A percentile compares a stretch with the other conserved stretches of the same genome.
These are phyloP conservation scores for Pheosia gnoma DNA, from an alignment of 2,888 invertebrate genomes.

Conservation along the genomic window DNA sequence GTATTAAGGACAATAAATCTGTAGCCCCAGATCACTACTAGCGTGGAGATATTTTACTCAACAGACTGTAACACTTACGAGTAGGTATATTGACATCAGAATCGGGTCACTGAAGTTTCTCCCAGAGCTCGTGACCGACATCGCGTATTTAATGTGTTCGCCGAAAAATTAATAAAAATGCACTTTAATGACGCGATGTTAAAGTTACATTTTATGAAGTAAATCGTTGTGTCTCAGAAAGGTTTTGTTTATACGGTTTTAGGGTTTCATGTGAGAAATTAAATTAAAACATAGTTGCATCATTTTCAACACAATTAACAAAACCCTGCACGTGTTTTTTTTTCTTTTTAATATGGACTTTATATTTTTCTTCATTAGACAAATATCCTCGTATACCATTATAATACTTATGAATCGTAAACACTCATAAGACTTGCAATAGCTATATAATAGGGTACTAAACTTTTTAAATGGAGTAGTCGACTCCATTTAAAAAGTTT, in stretches of 20 bases:
- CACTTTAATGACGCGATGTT: fast-evolving
- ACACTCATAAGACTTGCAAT: too few species aligned
- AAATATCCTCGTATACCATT: too few species aligned
- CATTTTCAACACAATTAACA: too few species aligned
- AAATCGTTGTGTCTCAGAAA: background rate
- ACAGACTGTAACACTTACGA: constrained; percentile 24
- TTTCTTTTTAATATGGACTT: too few species aligned
- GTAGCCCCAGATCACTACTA: background rate
- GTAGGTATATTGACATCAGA: constrained; percentile 16
- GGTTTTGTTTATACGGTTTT: constrained; percentile 10
- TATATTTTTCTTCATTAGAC: too few species aligned
- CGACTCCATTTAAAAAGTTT: too few species aligned
- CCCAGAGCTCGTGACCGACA: constrained; percentile 7
- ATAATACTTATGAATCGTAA: too few species aligned
- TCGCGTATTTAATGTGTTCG: constrained; percentile 5
- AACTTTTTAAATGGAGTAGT: too few species aligned
- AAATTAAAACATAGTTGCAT: background rate
- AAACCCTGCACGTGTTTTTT: too few species aligned
- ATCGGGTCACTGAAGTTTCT: constrained; percentile 41
- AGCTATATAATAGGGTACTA: too few species aligned
- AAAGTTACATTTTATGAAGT: constrained; percentile 6
- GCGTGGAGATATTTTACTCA: constrained; percentile 19
- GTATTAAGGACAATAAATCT: background rate
- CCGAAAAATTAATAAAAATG: background rate
- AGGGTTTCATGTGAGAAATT: constrained; percentile 5